A percentile compares a stretch with the other conserved stretches of the same genome.
Conservation (phyloP, 2,797 vertebrate genomes). For the Leptoclinus maculatus region DNA sequence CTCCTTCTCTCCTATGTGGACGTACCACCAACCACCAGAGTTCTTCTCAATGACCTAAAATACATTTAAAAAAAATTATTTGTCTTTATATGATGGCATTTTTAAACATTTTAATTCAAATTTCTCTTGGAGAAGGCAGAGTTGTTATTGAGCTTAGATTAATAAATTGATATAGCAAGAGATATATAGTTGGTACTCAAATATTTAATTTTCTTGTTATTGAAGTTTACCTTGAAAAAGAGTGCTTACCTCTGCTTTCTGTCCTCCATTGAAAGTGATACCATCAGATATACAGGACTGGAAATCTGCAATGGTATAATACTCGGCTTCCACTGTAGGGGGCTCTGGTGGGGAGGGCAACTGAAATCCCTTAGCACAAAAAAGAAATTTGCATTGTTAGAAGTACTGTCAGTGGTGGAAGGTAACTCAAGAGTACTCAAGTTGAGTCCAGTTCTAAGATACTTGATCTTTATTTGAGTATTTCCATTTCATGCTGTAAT, state of each 20-base stretch:
- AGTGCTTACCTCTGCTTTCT: constrained; percentile 95
- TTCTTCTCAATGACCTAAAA: constrained; percentile 98
- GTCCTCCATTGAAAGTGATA: constrained; percentile 98
- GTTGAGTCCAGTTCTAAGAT: neutral
- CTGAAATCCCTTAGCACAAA: constrained; percentile 90
- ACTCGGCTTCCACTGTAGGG: constrained; percentile 98
- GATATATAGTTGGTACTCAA: neutral
- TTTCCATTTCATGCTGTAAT: neutral
- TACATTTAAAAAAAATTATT: constrained; percentile 10
- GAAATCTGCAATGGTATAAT: constrained; percentile 99
- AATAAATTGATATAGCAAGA: neutral
- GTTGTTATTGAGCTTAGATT: neutral
- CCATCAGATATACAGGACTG: constrained; percentile 99
- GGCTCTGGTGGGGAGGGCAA: constrained; percentile 98
- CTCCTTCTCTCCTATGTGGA: constrained; percentile 98
- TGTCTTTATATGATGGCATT: neutral
- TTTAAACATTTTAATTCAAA: neutral
- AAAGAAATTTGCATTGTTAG: constrained; percentile 14
- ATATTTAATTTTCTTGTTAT: neutral
- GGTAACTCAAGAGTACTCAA: neutral
- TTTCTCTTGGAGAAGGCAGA: neutral
- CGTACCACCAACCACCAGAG: constrained; percentile 99
- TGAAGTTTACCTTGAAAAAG: neutral
- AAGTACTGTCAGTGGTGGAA: neutral
- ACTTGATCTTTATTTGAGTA: neutral